phyloP scores from a whole-genome alignment of 2,113 vertebrate species.

The Siniperca chuatsi region DNA sequence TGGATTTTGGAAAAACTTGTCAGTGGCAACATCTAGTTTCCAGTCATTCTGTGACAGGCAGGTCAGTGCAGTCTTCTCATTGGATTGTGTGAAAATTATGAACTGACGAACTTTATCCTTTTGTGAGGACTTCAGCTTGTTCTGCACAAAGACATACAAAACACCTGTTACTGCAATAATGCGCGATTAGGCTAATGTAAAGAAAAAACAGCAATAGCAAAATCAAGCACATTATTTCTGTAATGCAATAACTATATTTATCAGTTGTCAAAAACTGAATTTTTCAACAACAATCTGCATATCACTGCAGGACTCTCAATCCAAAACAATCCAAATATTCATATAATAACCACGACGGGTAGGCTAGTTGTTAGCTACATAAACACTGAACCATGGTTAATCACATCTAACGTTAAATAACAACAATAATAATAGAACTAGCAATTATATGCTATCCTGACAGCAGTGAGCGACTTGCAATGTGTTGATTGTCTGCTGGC shows the following conservation, averaged over 20 bases:
- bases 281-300: background rate
- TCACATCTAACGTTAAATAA: background rate
- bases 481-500: background rate
- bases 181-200: background rate
- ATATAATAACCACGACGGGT: background rate
- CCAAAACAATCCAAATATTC: background rate
- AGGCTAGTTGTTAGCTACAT: conserved; percentile 3
- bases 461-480: conserved; percentile 19
- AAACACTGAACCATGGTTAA: background rate
- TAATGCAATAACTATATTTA: background rate
- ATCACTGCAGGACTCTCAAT: background rate
- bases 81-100: conserved; percentile 99
- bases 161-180: background rate
- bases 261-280: background rate
- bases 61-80: conserved; percentile 97
- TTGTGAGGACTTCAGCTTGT: conserved; percentile 99
- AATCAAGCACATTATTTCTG: background rate
- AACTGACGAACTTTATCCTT: conserved; percentile 99
- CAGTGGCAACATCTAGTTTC: conserved; percentile 99
- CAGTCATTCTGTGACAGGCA: conserved; percentile 99
- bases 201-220: background rate
- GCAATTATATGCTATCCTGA: conserved; percentile 27
- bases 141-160: conserved; percentile 83
- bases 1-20: conserved; percentile 99
- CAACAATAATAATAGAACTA: background rate